Percentiles rank a stretch among this genome's conserved stretches.
Conservation (phyloP, 2,113 vertebrate species). For the Mormyrus lacerda region DNA sequence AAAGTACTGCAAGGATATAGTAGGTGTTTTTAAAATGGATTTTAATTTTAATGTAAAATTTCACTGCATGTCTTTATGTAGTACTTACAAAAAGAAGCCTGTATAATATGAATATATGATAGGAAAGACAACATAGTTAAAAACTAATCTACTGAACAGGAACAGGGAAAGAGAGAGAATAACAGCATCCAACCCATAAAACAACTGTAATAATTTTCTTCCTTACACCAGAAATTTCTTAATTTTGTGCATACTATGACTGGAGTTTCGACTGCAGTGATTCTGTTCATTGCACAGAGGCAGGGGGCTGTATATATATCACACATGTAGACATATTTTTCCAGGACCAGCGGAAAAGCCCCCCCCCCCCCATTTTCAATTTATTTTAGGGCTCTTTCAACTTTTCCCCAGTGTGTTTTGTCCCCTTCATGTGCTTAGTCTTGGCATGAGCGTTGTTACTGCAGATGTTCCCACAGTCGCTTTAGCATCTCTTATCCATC, state of each 20-base stretch:
- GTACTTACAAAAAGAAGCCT: not conserved
- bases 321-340: not conserved
- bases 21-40: not conserved
- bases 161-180: not conserved
- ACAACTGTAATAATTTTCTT: not conserved
- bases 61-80: not conserved
- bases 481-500: not conserved
- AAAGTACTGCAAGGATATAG: not conserved
- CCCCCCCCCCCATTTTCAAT: not conserved
- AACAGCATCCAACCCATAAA: not conserved
- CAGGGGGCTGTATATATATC: not conserved
- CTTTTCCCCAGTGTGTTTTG: constrained; percentile 38
- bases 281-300: not conserved
- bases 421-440: constrained; percentile 37
- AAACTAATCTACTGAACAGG: not conserved
- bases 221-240: not conserved
- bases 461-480: constrained; percentile 51
- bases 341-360: not conserved
- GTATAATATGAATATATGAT: not conserved
- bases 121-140: not conserved
- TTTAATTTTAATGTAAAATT: not conserved
- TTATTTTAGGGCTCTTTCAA: constrained; percentile 10
- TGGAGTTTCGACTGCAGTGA: not conserved
- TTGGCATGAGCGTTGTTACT: constrained; percentile 38
- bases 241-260: not conserved